Evolutionary conservation across 2,888 invertebrate genomes (phyloP).

Genomic region (Netelia inedita): DNA sequence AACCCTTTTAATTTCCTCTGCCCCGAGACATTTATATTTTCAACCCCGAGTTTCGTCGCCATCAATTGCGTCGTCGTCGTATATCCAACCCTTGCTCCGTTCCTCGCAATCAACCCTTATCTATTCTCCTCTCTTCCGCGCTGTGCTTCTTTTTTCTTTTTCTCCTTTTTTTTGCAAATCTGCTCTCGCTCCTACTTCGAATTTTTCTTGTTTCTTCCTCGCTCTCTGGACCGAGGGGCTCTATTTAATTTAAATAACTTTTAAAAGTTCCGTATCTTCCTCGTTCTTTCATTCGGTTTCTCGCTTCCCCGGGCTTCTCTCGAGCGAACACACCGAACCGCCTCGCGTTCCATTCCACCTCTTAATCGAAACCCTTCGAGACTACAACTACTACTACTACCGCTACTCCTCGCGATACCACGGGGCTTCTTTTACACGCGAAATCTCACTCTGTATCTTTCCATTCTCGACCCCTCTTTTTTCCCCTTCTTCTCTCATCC

Average conservation of each 20-base stretch:
- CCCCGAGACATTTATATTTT: conserved; percentile 75
- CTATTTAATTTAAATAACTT: conserved; percentile 82
- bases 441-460: conserved; percentile 62
- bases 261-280: conserved; percentile 74
- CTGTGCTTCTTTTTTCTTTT: conserved; percentile 47
- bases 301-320: conserved; percentile 54
- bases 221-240: conserved; percentile 63
- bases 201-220: conserved; percentile 52
- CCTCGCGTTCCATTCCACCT: conserved; percentile 44
- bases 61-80: conserved; percentile 73
- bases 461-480: conserved; percentile 18
- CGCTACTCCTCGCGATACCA: conserved; percentile 41
- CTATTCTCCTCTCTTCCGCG: conserved; percentile 58
- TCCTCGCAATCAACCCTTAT: conserved; percentile 77
- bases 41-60: conserved; percentile 76
- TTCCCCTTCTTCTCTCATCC: conserved; percentile 29
- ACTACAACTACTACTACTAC: conserved; percentile 28
- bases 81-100: conserved; percentile 7
- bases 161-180: conserved; percentile 32
- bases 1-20: conserved; percentile 77
- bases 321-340: conserved; percentile 60
- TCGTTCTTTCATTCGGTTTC: conserved; percentile 50
- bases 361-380: conserved; percentile 59
- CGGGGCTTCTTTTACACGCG: conserved; percentile 28
- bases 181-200: conserved; percentile 42